Percentiles rank a stretch among this genome's conserved stretches.
Conservation (phyloP, 2,888 invertebrate species). For the Chironomus riparius region DNA sequence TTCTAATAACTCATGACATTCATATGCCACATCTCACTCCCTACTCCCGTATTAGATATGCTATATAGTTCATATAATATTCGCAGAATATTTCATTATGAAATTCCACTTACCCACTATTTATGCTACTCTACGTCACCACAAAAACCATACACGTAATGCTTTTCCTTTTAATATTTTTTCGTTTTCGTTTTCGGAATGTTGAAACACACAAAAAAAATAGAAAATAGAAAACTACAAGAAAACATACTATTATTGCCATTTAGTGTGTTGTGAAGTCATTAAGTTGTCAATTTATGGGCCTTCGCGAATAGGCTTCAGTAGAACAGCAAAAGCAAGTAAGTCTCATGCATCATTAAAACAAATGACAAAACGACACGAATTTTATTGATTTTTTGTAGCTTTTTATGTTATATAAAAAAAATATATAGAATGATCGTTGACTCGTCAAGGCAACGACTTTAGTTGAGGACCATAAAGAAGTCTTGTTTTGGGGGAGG, state of each 20-base stretch:
- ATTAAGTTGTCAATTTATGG: constrained; percentile 26
- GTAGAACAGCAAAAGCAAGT: neutral
- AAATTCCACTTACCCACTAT: neutral
- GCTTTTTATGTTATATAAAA: neutral
- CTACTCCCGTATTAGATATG: too few relatives aligned
- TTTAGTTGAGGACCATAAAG: neutral
- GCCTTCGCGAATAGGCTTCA: constrained; percentile 3
- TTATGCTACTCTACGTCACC: neutral
- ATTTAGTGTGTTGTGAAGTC: constrained; percentile 26
- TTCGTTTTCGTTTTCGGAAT: neutral
- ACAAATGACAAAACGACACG: constrained; percentile 23
- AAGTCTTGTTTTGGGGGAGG: too few relatives aligned
- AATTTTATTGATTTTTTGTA: constrained; percentile 14
- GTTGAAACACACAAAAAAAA: too few relatives aligned
- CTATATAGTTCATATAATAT: too few relatives aligned
- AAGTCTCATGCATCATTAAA: constrained; percentile 25
- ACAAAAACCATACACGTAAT: neutral
- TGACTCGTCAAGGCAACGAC: neutral
- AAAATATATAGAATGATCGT: neutral
- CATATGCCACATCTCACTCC: too few relatives aligned
- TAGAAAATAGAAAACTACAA: neutral
- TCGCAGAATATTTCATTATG: too few relatives aligned
- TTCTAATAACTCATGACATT: too few relatives aligned
- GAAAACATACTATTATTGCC: constrained; percentile 23
- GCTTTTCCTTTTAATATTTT: neutral